Evolutionary conservation across 2,113 vertebrate genomes (phyloP).

Genomic region (human (Homo sapiens)): GRCh38 chr2:65052501-65053000

Average conservation of each 20-base stretch:
- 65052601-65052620: not conserved
- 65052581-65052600: not conserved
- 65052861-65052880: conserved; percentile 15
- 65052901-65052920: conserved; percentile 51
- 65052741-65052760: not conserved
- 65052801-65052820: conserved; percentile 33
- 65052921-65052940: conserved; percentile 59
- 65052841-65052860: conserved; percentile 13
- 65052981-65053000: conserved; percentile 10
- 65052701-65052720: not conserved
- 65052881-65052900: conserved; percentile 19
- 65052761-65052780: not conserved
- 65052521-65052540: not conserved
- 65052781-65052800: not conserved
- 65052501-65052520: not conserved
- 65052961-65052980: conserved; percentile 72
- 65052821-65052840: conserved; percentile 35
- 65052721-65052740: not conserved
- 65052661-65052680: not conserved
- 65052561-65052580: not conserved
- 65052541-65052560: not conserved
- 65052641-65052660: not conserved
- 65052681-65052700: not conserved
- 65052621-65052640: not conserved
- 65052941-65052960: conserved; percentile 68